Base-by-base conservation (phyloP, 2,113 vertebrate species). In the Mirza zaza region DNA sequence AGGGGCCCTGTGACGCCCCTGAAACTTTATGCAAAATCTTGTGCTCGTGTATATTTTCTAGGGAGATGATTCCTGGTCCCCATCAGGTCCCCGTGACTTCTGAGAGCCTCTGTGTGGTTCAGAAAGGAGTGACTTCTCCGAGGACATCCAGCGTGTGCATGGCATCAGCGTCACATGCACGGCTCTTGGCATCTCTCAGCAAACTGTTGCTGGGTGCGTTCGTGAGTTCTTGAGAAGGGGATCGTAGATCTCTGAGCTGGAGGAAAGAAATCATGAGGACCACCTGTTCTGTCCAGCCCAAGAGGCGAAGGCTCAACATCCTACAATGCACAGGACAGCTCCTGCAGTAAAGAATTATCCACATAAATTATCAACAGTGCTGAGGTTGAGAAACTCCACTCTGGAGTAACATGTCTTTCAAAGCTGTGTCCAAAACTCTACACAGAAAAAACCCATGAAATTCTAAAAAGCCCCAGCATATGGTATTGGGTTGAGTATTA, bases 271-370 rank as follows among this genome's bases (percentile, higher is more conserved):
- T 67, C 20, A 21, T 42, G 17, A 25, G 27, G 45, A 45, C n/a
- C 8, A 42, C n/a, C 8, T 27, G 18, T 65, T 92, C 48, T 63
- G 55, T 65, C 70, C 27, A 34, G 59, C 45, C 3, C 8, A 45
- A 29, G n/a, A 23, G 25, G 17, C 3, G 68, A 39, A 81, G 50
- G 36, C 9, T 42, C 42, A 81, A 45, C 20, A 11, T 17, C 9
- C 3, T 5, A 3, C 21, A 8, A 5, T 17, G 3, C 39, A 61
- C 3, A n/a, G 34, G 21, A 36, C 6, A 5, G 70, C 59, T n/a
- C 52, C 70, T 11, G 8, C 55, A 32, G 45, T 8, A 36, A 8
- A n/a, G 57, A 89, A 27, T n/a, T 25, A 48, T 48, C 13, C 34
- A n/a, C 34, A 20, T 75, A 57, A 68, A 80, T 2, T 12, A 57